Evolutionary conservation across 2,113 vertebrate genomes (phyloP).

Genomic region (Crotalus helleri): DNA sequence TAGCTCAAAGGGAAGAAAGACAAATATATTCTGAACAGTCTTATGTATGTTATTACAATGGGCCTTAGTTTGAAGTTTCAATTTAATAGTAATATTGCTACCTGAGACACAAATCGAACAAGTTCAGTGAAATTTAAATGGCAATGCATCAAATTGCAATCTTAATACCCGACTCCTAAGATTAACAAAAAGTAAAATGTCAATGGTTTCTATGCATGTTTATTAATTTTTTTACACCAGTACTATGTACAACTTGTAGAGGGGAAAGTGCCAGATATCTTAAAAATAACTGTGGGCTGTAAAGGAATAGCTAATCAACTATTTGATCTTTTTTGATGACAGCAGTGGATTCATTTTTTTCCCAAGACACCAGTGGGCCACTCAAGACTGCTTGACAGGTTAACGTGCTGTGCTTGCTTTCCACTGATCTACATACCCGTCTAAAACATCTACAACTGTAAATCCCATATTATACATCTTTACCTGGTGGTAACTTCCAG

Average conservation of each 20-base stretch:
- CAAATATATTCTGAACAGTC: background rate
- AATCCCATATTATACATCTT: background rate
- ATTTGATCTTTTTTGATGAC: background rate
- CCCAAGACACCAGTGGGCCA: background rate
- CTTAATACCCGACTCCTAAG: background rate
- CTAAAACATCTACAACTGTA: background rate
- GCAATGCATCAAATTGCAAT: background rate
- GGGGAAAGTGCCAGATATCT: background rate
- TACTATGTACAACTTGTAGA: background rate
- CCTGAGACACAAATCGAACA: background rate
- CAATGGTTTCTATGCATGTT: background rate
- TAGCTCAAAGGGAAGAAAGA: background rate
- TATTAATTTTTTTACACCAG: background rate
- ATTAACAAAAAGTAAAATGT: background rate
- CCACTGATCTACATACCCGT: background rate
- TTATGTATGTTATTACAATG: background rate
- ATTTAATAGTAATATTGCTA: background rate
- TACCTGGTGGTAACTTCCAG: background rate
- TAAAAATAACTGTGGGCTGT: background rate
- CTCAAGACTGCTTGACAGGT: background rate
- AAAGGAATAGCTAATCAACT: background rate
- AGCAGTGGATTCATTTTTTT: background rate
- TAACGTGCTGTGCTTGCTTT: background rate
- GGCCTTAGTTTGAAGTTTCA: background rate
- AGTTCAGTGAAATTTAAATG: background rate